These are phyloP conservation scores for Meloe dianella DNA, from an alignment of 2,888 invertebrate genomes.

Conservation along the genomic window DNA sequence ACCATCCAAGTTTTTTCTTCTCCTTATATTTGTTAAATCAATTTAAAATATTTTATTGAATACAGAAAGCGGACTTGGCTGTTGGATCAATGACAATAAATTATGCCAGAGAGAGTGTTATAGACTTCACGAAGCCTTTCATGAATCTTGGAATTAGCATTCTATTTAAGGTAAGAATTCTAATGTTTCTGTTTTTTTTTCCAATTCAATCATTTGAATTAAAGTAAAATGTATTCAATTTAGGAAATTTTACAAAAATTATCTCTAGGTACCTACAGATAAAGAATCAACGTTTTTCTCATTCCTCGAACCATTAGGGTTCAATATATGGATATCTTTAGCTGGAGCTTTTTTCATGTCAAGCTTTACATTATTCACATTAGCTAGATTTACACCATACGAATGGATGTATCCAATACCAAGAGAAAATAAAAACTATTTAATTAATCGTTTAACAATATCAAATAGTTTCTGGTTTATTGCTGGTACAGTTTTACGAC, in stretches of 20 bases:
- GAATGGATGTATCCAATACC: slow-evolving; percentile 66
- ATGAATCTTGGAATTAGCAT: slow-evolving; percentile 91
- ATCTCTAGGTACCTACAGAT: slow-evolving; percentile 62
- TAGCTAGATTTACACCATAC: slow-evolving; percentile 69
- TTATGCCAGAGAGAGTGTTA: slow-evolving; percentile 85
- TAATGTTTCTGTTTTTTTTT: slow-evolving; percentile 1
- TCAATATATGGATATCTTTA: slow-evolving; percentile 71
- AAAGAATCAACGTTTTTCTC: slow-evolving; percentile 68
- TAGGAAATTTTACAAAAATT: not conserved
- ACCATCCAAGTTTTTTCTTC: not conserved
- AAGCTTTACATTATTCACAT: slow-evolving; percentile 64
- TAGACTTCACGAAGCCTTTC: slow-evolving; percentile 91
- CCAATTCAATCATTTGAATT: not conserved
- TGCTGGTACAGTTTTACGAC: slow-evolving; percentile 70
- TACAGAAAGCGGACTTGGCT: slow-evolving; percentile 84
- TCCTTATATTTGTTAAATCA: slow-evolving; percentile 19
- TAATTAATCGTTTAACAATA: slow-evolving; percentile 67
- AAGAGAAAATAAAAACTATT: slow-evolving; percentile 49
- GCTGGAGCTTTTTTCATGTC: slow-evolving; percentile 68
- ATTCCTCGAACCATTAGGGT: slow-evolving; percentile 69
- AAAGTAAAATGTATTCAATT: not conserved
- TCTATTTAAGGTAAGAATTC: slow-evolving; percentile 72
- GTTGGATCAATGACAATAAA: slow-evolving; percentile 91
- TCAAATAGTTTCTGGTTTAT: slow-evolving; percentile 73
- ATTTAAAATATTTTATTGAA: slow-evolving; percentile 35